Evolutionary conservation across 2,797 vertebrate genomes (phyloP).

Genomic region (Vultur gryphus): DNA sequence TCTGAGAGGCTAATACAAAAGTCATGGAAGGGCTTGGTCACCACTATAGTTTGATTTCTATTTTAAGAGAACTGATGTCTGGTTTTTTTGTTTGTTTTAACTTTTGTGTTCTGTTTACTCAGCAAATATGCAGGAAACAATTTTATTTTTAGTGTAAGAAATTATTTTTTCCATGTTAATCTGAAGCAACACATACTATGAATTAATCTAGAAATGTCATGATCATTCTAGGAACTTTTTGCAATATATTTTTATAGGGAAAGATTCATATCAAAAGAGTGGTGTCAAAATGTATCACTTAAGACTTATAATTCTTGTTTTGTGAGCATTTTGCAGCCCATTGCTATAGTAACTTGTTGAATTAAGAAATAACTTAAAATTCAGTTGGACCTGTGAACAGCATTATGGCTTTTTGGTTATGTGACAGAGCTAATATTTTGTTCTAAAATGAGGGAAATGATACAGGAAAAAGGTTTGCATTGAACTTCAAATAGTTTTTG

Average conservation of each 20-base stretch:
- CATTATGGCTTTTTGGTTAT: neutral
- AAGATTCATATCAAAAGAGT: neutral
- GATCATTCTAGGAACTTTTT: neutral
- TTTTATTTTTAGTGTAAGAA: neutral
- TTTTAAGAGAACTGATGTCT: neutral
- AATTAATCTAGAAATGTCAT: neutral
- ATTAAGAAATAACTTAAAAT: neutral
- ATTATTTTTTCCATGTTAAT: neutral
- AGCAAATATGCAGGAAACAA: neutral
- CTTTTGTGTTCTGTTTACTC: neutral
- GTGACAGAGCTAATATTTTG: neutral
- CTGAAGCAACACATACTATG: neutral
- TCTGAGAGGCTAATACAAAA: neutral
- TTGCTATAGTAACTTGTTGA: neutral
- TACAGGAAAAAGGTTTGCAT: neutral
- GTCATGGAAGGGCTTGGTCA: slow-evolving; percentile 12
- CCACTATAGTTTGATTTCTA: neutral
- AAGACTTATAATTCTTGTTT: neutral
- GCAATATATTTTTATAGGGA: neutral
- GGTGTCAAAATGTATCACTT: neutral
- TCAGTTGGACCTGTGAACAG: neutral
- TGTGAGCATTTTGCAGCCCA: neutral
- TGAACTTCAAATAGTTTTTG: neutral
- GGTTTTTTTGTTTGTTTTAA: neutral
- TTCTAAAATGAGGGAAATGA: neutral